Conservation (phyloP, 2,113 vertebrate species). For the Triplophysa siluroides region DNA sequence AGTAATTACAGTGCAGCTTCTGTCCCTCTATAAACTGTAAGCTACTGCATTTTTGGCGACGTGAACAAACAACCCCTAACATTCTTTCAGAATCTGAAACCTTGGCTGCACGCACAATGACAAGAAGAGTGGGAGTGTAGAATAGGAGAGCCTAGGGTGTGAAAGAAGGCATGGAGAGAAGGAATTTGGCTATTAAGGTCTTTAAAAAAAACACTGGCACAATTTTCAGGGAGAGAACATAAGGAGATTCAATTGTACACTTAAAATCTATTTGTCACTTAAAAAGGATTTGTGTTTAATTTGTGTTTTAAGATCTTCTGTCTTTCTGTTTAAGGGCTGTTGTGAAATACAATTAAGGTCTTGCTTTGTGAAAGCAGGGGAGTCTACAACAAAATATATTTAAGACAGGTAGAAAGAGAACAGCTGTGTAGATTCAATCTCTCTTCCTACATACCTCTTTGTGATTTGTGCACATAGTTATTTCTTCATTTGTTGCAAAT, state of each 20-base stretch:
- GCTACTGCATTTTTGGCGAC: constrained; percentile 50
- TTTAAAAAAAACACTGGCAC: constrained; percentile 2
- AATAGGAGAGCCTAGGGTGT: constrained; percentile 30
- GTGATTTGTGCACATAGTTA: constrained; percentile 10
- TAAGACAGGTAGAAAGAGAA: neutral
- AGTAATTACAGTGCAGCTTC: constrained; percentile 70
- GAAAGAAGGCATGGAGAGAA: constrained; percentile 29
- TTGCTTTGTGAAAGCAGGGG: too few species aligned
- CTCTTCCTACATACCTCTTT: constrained; percentile 13
- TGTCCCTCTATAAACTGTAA: constrained; percentile 54
- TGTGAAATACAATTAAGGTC: too few species aligned
- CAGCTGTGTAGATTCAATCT: constrained; percentile 39
- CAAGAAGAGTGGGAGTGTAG: constrained; percentile 18
- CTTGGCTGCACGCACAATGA: constrained; percentile 52
- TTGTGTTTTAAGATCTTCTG: too few species aligned
- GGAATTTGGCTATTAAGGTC: constrained; percentile 23
- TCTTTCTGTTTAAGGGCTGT: too few species aligned
- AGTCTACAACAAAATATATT: neutral
- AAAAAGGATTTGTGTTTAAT: too few species aligned
- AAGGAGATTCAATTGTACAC: neutral
- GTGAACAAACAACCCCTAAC: constrained; percentile 56
- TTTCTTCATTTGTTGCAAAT: neutral
- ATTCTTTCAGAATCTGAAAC: constrained; percentile 24
- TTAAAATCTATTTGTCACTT: too few species aligned
- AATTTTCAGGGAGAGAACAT: neutral